phyloP scores from a whole-genome alignment of 64 coral and sea anemone species.

The Pocillopora verrucosa region DNA sequence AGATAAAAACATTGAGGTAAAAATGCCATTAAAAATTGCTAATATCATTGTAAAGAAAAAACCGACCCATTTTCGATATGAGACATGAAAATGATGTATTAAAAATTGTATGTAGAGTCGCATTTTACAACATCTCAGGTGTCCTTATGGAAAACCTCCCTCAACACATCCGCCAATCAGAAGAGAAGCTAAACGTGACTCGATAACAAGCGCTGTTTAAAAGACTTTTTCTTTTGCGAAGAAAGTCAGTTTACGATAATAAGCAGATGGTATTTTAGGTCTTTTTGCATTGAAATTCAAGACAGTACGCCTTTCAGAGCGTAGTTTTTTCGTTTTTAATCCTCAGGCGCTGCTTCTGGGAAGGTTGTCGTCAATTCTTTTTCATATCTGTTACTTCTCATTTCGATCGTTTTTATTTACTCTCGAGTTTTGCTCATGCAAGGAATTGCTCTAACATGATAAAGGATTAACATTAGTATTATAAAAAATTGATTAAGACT shows the following conservation, averaged over 20 bases:
- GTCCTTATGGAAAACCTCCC: not conserved
- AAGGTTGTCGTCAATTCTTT: not conserved
- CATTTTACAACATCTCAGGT: not conserved
- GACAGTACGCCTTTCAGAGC: not conserved
- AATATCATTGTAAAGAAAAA: slow-evolving; percentile 26
- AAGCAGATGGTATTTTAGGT: slow-evolving; percentile 1
- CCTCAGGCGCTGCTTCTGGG: not conserved
- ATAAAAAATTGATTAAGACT: slow-evolving; percentile 3
- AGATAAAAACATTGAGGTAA: not conserved
- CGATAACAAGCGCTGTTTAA: not conserved
- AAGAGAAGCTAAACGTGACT: not conserved
- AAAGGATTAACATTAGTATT: not conserved
- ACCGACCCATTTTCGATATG: not conserved
- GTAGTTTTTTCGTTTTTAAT: not conserved
- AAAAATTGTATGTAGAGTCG: not conserved
- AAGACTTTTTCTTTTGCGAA: not conserved
- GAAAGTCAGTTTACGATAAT: not conserved
- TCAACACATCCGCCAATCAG: not conserved
- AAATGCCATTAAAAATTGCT: slow-evolving; percentile 26
- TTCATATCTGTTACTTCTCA: not conserved
- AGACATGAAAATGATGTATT: not conserved
- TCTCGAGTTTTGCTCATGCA: not conserved
- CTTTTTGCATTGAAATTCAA: not conserved
- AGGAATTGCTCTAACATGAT: not conserved
- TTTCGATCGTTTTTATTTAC: not conserved